Base-by-base conservation (phyloP, 30 jellyfish, hydroid and myxozoan genomes). In the Euphysa ruthae region DNA sequence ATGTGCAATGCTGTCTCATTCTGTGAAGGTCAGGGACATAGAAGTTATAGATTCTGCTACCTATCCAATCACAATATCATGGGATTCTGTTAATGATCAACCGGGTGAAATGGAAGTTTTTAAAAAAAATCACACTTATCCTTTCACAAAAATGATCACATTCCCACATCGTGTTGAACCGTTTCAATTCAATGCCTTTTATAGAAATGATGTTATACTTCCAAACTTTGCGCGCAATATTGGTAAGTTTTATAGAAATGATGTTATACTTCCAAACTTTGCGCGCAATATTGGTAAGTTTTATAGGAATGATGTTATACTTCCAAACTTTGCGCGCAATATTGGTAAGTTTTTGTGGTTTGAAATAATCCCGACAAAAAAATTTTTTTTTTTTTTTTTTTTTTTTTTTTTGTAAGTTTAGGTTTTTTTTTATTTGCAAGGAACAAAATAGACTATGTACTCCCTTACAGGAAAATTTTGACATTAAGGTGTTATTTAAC, bases 1-100 rank as follows among this genome's bases (percentile, higher is more conserved):
- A 90, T 91, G 95, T 62, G 99, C 99, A 43, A 81, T 81, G 95
- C 74, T 91, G 55, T 81, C 99, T 28, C 95, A 94, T 20, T 75
- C 99, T 7, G 74, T 91, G 56, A 75, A 78, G 72, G 95, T 91
- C 19, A 58, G 94, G 54, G 94, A 81, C 55, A 74, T 91, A 8
- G 99, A 91, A 30, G 84, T 82, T 2, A 58, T 46, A 0, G 99
- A 91, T 61, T 92, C 84, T 21, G 78, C 93, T 21, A 77, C 90
- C 4, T 86, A 78, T 62, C 96, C 96, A 2, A 61, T 86, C 10
- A 51, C 61, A 22, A 55, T 86, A 18, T 66, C 94, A 1, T 86
- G 96, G 96, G 91, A 79, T 28, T 65, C 83, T 2, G 35, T 18
- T 15, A 90, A 79, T 43, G 94, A 79, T 63, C 70, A 15, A 33